Conservation (phyloP, 2,888 invertebrate genomes). For the Microplitis deprimator region DNA sequence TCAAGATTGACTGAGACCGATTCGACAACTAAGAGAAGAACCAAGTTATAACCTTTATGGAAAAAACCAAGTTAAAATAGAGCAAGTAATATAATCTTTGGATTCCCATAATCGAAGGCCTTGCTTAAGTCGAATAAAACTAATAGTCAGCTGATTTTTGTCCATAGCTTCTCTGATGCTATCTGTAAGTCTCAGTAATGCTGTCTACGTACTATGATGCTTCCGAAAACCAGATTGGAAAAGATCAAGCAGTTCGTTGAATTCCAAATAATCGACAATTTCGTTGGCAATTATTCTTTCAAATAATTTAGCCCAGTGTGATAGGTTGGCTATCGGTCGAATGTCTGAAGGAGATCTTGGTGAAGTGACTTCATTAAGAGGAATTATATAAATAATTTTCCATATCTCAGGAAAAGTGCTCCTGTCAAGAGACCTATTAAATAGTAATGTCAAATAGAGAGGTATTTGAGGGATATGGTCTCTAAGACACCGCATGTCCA, state of each 20-base stretch:
- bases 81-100: background rate
- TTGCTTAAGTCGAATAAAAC: slow-evolving; percentile 28
- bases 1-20: background rate
- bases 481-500: no score
- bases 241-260: slow-evolving; percentile 4
- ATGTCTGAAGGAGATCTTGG: no score
- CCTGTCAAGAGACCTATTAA: no score
- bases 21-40: background rate
- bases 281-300: slow-evolving; percentile 7
- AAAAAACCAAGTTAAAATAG: background rate
- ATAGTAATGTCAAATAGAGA: no score
- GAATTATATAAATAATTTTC: no score
- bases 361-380: background rate
- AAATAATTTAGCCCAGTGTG: slow-evolving; percentile 1
- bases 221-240: slow-evolving; percentile 24
- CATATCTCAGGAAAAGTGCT: no score
- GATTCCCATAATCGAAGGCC: slow-evolving; percentile 26
- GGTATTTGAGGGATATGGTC: no score
- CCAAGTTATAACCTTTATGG: background rate
- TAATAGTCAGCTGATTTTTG: slow-evolving; percentile 17
- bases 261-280: background rate
- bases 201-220: slow-evolving; percentile 27
- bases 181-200: slow-evolving; percentile 13
- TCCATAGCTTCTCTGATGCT: slow-evolving; percentile 27
- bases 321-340: no score